phyloP scores from a whole-genome alignment of 2,888 invertebrate genomes.

The Melanchra persicariae region DNA sequence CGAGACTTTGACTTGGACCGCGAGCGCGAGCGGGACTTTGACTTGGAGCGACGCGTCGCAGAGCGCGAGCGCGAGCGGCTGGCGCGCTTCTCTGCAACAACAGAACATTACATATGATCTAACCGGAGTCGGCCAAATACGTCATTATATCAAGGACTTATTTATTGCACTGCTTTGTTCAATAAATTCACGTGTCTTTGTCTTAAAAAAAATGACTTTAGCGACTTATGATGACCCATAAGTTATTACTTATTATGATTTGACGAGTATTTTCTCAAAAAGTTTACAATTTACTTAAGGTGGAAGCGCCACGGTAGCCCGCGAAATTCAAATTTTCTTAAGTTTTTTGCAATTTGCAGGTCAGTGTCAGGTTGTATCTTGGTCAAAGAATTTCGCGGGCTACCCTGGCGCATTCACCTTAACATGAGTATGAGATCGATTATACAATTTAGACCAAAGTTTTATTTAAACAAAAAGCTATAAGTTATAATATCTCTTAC shows the following conservation, averaged over 20 bases:
- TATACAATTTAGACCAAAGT: neutral
- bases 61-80: slow-evolving; percentile 74
- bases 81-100: slow-evolving; percentile 62
- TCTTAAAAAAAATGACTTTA: too few relatives aligned
- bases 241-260: too few relatives aligned
- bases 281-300: neutral
- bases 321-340: too few relatives aligned
- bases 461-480: neutral
- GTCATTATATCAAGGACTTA: neutral
- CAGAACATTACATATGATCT: neutral
- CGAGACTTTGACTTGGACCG: slow-evolving; percentile 26
- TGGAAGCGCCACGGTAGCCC: too few relatives aligned
- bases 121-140: neutral
- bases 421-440: neutral
- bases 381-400: too few relatives aligned
- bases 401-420: too few relatives aligned
- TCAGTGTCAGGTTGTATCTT: too few relatives aligned
- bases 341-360: too few relatives aligned
- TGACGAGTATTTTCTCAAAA: too few relatives aligned
- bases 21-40: slow-evolving; percentile 29
- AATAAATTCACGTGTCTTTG: too few relatives aligned
- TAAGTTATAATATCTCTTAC: too few relatives aligned
- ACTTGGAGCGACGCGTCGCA: slow-evolving; percentile 58
- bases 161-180: neutral
- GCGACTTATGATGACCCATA: too few relatives aligned